A percentile compares a stretch with the other conserved stretches of the same genome.
phyloP scores from a whole-genome alignment of 2,888 invertebrate species.

The Epirrita christyi region DNA sequence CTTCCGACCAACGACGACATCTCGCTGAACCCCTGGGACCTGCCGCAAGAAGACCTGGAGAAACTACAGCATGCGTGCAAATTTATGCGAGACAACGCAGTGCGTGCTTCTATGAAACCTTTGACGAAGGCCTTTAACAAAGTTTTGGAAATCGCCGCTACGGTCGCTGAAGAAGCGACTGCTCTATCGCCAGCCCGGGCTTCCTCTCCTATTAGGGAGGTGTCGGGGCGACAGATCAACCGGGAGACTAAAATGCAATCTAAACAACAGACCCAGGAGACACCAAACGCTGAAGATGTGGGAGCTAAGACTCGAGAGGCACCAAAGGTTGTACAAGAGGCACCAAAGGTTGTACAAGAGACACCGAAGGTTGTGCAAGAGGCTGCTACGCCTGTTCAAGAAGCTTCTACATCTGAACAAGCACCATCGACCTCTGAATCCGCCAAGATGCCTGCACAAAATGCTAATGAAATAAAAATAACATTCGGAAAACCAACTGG shows the following conservation, averaged over 20 bases:
- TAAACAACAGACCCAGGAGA: conserved; percentile 5
- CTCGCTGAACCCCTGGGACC: conserved; percentile 14
- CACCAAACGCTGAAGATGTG: not conserved
- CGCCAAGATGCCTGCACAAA: not conserved
- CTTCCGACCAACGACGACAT: conserved; percentile 2
- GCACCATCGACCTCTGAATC: not conserved
- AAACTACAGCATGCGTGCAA: conserved; percentile 19
- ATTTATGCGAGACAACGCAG: conserved; percentile 5
- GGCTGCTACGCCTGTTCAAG: not conserved
- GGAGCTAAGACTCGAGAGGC: not conserved
- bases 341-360: not conserved
- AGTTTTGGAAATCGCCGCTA: conserved; percentile 11
- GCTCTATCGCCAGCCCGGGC: conserved; percentile 6
- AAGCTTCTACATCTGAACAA: not conserved
- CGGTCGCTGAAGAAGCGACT: conserved; percentile 11
- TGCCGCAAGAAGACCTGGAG: conserved; percentile 14
- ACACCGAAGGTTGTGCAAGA: not conserved
- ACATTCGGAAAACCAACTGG: not conserved
- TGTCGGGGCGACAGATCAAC: not conserved
- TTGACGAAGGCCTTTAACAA: conserved; percentile 4
- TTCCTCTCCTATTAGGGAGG: conserved; percentile 9
- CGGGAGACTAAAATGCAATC: not conserved
- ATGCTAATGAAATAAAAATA: not conserved
- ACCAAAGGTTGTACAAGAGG: not conserved
- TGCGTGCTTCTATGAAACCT: not conserved